A percentile compares a stretch with the other conserved stretches of the same genome.
phyloP scores from a whole-genome alignment of 2,888 invertebrate genomes.

The Meandrusa payeni region DNA sequence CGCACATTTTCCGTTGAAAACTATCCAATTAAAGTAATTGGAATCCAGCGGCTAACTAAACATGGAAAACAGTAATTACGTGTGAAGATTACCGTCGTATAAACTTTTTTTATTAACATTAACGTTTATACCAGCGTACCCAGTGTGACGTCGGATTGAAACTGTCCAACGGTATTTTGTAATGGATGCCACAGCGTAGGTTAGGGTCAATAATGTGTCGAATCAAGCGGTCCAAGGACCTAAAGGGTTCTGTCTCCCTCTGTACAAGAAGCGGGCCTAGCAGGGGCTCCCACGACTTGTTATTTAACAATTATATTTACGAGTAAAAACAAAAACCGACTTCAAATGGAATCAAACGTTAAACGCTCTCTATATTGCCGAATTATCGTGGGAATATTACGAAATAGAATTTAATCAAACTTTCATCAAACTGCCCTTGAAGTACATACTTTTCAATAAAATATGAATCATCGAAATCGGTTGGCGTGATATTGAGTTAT shows the following conservation, averaged over 20 bases:
- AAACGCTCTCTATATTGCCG: too few species aligned
- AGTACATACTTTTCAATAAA: too few species aligned
- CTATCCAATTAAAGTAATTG: conserved; percentile 25
- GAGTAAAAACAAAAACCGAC: too few species aligned
- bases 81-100: conserved; percentile 23
- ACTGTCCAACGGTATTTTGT: conserved; percentile 20
- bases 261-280: conserved; percentile 6
- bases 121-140: conserved; percentile 21
- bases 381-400: too few species aligned
- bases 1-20: conserved; percentile 15
- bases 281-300: too few species aligned
- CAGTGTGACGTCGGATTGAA: conserved; percentile 22
- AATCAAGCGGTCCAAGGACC: conserved; percentile 10
- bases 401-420: too few species aligned
- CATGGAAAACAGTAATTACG: conserved; percentile 23
- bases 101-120: conserved; percentile 19
- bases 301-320: too few species aligned
- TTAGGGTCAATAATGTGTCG: conserved; percentile 16
- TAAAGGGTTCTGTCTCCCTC: conserved; percentile 8
- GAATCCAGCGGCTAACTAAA: conserved; percentile 25
- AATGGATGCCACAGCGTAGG: conserved; percentile 8
- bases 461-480: too few species aligned
- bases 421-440: too few species aligned
- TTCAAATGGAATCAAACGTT: too few species aligned
- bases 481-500: too few species aligned